These are phyloP conservation scores for Eleutherodactylus coqui DNA, from an alignment of 2,797 vertebrate species.

Conservation along the genomic window DNA sequence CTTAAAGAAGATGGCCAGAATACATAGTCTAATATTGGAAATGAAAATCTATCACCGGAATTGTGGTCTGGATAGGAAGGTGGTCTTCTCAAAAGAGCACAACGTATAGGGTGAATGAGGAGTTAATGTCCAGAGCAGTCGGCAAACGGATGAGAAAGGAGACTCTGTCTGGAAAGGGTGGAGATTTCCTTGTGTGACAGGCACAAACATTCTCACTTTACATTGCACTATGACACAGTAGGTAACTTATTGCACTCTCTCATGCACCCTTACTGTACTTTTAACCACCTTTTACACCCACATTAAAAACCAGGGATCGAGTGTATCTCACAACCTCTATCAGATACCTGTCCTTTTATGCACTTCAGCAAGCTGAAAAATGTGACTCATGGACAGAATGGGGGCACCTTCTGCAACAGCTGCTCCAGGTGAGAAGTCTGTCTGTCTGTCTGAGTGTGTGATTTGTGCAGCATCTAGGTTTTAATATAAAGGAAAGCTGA, in stretches of 20 bases:
- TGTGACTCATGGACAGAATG: neutral
- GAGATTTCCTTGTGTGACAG: slow-evolving; percentile 62
- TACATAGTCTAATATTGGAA: too few species aligned
- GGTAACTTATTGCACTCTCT: slow-evolving; percentile 32
- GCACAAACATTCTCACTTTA: slow-evolving; percentile 43
- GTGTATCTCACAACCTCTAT: neutral
- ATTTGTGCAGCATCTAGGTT: neutral
- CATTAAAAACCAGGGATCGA: neutral
- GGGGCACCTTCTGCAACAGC: neutral
- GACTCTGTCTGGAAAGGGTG: slow-evolving; percentile 60
- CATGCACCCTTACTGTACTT: slow-evolving; percentile 27
- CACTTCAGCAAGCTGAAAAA: neutral
- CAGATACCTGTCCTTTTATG: neutral
- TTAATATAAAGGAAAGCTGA: neutral
- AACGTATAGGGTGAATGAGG: neutral
- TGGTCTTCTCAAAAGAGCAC: neutral
- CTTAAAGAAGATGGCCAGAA: too few species aligned
- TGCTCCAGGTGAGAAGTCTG: slow-evolving; percentile 46
- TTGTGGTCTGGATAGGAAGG: too few species aligned
- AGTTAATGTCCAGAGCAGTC: slow-evolving; percentile 31
- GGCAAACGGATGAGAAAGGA: slow-evolving; percentile 40
- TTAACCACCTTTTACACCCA: neutral
- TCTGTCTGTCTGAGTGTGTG: neutral
- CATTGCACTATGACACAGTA: slow-evolving; percentile 50
- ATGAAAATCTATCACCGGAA: too few species aligned